A percentile compares a stretch with the other conserved stretches of the same genome.
phyloP scores from a whole-genome alignment of 2,113 vertebrate species.

The Trematomus loennbergii region DNA sequence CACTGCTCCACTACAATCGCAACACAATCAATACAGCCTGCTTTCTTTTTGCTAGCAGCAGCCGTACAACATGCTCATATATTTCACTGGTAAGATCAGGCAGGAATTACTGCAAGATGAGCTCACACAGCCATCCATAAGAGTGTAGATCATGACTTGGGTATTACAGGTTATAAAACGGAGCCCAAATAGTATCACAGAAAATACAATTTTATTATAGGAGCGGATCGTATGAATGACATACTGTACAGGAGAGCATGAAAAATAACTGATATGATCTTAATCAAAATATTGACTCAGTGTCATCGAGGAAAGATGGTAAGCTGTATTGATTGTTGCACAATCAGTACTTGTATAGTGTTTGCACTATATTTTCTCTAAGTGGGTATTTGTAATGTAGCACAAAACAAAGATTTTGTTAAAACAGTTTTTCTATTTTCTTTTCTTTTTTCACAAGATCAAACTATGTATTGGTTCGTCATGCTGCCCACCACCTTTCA shows the following conservation, averaged over 20 bases:
- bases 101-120: slow-evolving; percentile 20
- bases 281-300: not conserved
- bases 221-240: not conserved
- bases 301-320: not conserved
- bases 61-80: slow-evolving; percentile 7
- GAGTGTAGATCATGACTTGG: not conserved
- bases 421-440: too few relatives aligned
- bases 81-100: slow-evolving; percentile 23
- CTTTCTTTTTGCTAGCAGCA: slow-evolving; percentile 5
- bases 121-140: slow-evolving; percentile 5
- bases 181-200: not conserved
- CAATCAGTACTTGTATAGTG: not conserved
- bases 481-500: too few relatives aligned
- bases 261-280: slow-evolving; percentile 3
- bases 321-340: not conserved
- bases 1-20: slow-evolving; percentile 28
- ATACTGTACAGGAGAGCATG: not conserved
- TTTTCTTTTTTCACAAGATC: too few relatives aligned
- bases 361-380: not conserved
- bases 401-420: too few relatives aligned
- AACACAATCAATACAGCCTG: slow-evolving; percentile 35
- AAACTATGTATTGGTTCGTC: too few relatives aligned
- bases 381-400: not conserved
- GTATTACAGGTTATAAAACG: not conserved
- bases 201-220: not conserved